Base-by-base conservation (phyloP, 53 echinoderm and acorn worm genomes). In the Astropecten irregularis region DNA sequence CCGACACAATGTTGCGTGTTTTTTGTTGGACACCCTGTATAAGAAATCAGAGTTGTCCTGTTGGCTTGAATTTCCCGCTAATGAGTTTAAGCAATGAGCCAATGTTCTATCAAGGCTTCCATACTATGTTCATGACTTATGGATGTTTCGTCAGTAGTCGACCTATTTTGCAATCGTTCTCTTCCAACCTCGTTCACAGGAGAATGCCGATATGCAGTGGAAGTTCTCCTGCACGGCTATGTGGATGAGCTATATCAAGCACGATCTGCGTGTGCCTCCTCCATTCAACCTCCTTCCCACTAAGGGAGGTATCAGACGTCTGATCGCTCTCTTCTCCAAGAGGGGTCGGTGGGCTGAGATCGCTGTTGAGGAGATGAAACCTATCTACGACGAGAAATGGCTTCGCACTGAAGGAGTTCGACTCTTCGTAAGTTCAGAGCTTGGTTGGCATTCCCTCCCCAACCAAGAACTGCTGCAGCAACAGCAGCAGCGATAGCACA, bases 161-260 rank as follows among this genome's bases (percentile, higher is more conserved):
- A n/a, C n/a, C n/a, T n/a, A n/a, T n/a, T n/a, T n/a, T n/a, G n/a
- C n/a, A n/a, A n/a, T n/a, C n/a, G n/a, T n/a, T n/a, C n/a, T n/a
- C n/a, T n/a, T n/a, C 16, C 21, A 35, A 38, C 2, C 26, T 20
- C 32, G 10, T 8, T 40, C 22, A 2, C 86, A 96, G 96, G 96
- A 94, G 68, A 96, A 96, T 50, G 87, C 91, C 1, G 96, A 96
- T 52, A 68, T 56, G n/a, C 93, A 96, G 73, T 96, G 96, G 96
- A 96, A 96, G 47, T 97, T 92, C 51, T 85, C 92, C 36, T 77
- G 92, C 34, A 94, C 97, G 4, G 84, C 84, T n/a, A 85, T 94
- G 47, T 97, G 97, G 97, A 90, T 97, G 89, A 81, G 73, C 1
- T 94, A 90, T 29, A 40, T 97, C 21, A 71, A 97, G 9, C 88